Evolutionary conservation across 2,797 vertebrate genomes (phyloP).

Genomic region (Phoebastria nigripes): DNA sequence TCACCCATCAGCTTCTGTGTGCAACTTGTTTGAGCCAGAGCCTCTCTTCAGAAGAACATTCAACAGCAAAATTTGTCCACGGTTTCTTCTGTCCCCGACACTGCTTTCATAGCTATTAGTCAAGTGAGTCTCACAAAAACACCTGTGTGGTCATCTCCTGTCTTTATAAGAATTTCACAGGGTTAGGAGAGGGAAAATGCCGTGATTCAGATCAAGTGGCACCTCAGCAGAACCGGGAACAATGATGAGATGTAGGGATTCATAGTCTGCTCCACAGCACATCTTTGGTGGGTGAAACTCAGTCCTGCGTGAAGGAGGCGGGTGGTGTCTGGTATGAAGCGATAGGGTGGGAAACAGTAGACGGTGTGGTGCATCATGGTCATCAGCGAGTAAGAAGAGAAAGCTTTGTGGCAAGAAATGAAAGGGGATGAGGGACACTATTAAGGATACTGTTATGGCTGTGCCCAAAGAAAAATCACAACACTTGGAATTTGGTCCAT

Average conservation of each 20-base stretch:
- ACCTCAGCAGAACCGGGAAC: background rate
- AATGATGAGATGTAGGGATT: background rate
- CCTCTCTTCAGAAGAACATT: background rate
- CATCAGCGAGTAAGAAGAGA: background rate
- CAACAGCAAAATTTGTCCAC: background rate
- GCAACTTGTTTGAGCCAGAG: background rate
- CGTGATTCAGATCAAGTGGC: background rate
- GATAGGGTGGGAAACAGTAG: background rate
- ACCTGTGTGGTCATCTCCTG: background rate
- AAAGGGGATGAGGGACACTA: background rate
- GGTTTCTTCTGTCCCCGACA: background rate
- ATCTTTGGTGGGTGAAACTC: background rate
- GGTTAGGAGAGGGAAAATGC: background rate
- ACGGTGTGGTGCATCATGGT: accelerated
- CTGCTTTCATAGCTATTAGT: background rate
- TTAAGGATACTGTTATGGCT: background rate
- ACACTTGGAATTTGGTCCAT: background rate
- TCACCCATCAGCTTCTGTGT: background rate
- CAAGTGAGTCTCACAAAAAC: background rate
- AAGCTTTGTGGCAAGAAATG: background rate
- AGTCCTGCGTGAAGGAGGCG: accelerated
- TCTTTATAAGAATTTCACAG: background rate
- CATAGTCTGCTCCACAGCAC: background rate
- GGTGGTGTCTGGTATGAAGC: background rate
- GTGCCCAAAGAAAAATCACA: background rate